phyloP scores from a whole-genome alignment of 2,113 vertebrate genomes.

The Lepidothrix coronata region DNA sequence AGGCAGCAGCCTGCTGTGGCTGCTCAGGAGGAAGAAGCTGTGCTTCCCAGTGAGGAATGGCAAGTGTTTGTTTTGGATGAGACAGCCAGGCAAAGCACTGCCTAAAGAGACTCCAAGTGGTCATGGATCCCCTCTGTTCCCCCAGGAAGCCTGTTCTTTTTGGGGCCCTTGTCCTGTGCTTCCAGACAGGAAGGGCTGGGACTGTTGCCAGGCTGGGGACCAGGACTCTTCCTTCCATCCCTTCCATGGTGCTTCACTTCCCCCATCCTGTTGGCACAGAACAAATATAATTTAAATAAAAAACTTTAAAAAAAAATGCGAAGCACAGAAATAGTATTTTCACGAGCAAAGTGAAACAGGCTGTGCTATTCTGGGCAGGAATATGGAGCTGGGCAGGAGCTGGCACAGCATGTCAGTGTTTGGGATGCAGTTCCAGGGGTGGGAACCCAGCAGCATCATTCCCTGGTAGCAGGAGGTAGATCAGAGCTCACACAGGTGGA shows the following conservation, averaged over 20 bases:
- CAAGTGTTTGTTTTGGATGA: not conserved
- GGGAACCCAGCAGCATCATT: not conserved
- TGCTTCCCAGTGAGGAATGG: not conserved
- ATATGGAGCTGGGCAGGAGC: not conserved
- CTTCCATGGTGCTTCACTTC: not conserved
- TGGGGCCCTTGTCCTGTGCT: accelerated
- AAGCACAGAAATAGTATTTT: not conserved
- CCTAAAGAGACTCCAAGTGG: not conserved
- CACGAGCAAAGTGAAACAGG: not conserved
- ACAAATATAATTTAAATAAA: not conserved
- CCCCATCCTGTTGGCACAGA: not conserved
- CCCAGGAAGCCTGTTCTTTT: no score
- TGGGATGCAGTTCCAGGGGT: not conserved
- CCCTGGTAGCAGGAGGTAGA: not conserved
- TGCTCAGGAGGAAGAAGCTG: not conserved
- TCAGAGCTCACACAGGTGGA: accelerated
- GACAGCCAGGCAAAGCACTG: not conserved
- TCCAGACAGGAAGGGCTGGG: no score
- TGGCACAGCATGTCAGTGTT: not conserved
- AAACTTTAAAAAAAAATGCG: accelerated
- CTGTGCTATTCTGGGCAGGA: not conserved
- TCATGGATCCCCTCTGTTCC: not conserved
- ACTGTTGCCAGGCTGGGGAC: not conserved
- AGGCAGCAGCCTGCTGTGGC: not conserved
- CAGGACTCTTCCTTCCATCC: not conserved